Conservation (phyloP, 1,140 invertebrate species). For the Protaetia brevitarsis region DNA sequence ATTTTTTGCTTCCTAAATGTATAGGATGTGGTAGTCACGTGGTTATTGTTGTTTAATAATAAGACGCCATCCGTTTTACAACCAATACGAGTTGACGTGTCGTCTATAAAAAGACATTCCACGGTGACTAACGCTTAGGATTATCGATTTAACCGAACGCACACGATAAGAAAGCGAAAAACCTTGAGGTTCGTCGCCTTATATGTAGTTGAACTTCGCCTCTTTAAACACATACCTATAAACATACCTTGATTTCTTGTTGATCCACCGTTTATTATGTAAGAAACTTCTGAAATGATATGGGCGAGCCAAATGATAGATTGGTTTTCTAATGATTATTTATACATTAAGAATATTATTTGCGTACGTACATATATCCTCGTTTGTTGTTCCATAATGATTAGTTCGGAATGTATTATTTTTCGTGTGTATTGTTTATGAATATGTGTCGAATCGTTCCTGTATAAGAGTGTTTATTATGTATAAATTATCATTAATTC, state of each 20-base stretch:
- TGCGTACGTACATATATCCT: no score
- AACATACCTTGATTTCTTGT: neutral
- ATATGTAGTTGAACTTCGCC: neutral
- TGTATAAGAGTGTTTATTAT: no score
- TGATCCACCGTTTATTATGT: neutral
- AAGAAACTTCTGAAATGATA: neutral
- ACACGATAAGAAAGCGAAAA: neutral
- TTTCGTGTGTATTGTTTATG: no score
- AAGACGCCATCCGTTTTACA: neutral
- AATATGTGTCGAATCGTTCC: no score
- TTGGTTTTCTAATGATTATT: neutral
- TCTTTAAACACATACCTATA: neutral
- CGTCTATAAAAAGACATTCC: slow-evolving; percentile 5
- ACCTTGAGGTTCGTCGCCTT: slow-evolving; percentile 9
- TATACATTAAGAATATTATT: no score
- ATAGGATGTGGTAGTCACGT: neutral
- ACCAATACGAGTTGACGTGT: neutral
- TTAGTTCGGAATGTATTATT: no score
- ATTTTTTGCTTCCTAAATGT: neutral
- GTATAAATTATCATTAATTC: no score
- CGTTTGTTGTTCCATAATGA: no score
- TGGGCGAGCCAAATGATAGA: neutral
- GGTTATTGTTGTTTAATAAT: neutral
- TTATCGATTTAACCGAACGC: neutral
- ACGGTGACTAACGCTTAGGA: neutral